Evolutionary conservation across 2,113 vertebrate genomes (phyloP), one percentile per base, ranked within the genome.

Genomic region (Centropus bengalensis): DNA sequence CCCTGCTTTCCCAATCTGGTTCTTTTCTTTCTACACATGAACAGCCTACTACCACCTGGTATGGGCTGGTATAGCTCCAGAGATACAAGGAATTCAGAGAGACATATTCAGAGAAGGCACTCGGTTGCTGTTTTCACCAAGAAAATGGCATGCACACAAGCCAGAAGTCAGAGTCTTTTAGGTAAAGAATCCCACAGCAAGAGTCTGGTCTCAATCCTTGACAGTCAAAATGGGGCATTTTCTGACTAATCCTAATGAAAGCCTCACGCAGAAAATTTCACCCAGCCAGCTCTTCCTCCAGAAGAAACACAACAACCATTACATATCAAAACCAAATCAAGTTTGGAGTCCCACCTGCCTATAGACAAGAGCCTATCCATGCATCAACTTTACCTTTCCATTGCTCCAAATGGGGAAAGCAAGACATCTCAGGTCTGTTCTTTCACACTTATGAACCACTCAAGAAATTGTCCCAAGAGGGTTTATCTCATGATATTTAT

Each of bases 361-460:
- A 17, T 2, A 71, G 36, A 76, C 8, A 28, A 22, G 22, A 67
- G 13, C 5, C 6, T 12, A 7, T 33, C 14, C 3, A 0, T 5
- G 6, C 38, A 58, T 21, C 7, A 82, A 8, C 7, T 20, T 27
- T 17, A 56, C 26, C 17, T 51, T 45, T 47, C 10, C 12, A 20
- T 9, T 71, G 28, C 8, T 9, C 58, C 62, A 66, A 4, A 56
- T 2, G 6, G 6, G 12, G 4, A 22, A 60, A 74, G 13, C 21
- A 60, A 63, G 6, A 15, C 27, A 64, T 55, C 84, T 71, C 11
- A 60, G 33, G 10, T 22, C 55, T 18, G 14, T 15, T 70, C 28
- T 42, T 69, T 4, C 87, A 38, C 26, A 70, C 9, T 44, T 24
- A 23, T 3, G 3, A 27, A 36, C 7, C 9, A 4, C 28, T 78